These are phyloP conservation scores for Trichogramma pretiosum DNA, from an alignment of 1,140 invertebrate species.

Conservation along the genomic window DNA sequence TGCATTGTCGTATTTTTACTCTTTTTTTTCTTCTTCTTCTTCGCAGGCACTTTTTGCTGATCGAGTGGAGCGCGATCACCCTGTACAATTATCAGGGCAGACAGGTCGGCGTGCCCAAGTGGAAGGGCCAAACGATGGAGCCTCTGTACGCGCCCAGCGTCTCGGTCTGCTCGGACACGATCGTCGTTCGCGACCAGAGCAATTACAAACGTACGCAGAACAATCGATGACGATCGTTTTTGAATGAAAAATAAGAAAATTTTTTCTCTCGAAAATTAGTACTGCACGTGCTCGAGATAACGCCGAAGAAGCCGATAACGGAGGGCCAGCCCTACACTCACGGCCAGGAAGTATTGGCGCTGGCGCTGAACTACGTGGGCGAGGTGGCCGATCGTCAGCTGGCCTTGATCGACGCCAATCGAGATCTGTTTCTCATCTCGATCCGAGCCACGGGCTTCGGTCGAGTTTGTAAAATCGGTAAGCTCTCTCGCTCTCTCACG, in stretches of 20 bases:
- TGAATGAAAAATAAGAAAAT: background rate
- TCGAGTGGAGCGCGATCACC: slow-evolving; percentile 66
- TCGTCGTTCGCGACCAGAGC: slow-evolving; percentile 72
- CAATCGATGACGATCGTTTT: too few relatives aligned
- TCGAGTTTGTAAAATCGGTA: slow-evolving; percentile 68
- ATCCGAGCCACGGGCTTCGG: slow-evolving; percentile 59
- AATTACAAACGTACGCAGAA: slow-evolving; percentile 69
- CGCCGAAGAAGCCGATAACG: slow-evolving; percentile 57
- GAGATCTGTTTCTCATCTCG: slow-evolving; percentile 67
- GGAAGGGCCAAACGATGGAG: slow-evolving; percentile 64
- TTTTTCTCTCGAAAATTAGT: slow-evolving; percentile 57
- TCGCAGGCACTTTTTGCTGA: slow-evolving; percentile 70
- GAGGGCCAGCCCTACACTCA: slow-evolving; percentile 55
- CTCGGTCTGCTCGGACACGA: slow-evolving; percentile 70
- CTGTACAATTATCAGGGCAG: slow-evolving; percentile 86
- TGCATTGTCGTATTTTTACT: slow-evolving; percentile 15
- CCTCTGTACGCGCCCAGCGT: slow-evolving; percentile 55
- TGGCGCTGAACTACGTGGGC: slow-evolving; percentile 74
- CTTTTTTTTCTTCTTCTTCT: slow-evolving; percentile 26
- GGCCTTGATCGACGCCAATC: slow-evolving; percentile 73
- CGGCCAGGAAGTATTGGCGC: slow-evolving; percentile 53
- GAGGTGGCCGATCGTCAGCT: slow-evolving; percentile 58
- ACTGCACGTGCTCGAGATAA: slow-evolving; percentile 77
- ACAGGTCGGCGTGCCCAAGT: slow-evolving; percentile 67
- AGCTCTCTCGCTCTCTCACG: too few relatives aligned